Evolutionary conservation across 2,797 vertebrate genomes (phyloP).

Genomic region (Fringilla coelebs): DNA sequence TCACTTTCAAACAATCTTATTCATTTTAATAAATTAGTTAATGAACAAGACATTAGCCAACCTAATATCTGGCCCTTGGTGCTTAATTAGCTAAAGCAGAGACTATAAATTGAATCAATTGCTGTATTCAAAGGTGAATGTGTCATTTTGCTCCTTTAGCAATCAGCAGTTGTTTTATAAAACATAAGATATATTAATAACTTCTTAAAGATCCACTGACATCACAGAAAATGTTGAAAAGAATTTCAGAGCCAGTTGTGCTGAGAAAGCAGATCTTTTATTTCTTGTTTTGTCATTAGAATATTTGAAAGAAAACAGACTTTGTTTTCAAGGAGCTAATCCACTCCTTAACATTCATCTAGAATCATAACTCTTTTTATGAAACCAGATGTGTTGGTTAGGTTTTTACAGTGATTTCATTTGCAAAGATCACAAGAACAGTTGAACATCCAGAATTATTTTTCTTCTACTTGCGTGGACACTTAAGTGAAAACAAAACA

Average conservation of each 20-base stretch:
- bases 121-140: neutral
- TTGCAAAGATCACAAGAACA: neutral
- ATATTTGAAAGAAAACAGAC: neutral
- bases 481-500: neutral
- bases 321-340: neutral
- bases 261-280: neutral
- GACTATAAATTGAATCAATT: neutral
- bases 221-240: neutral
- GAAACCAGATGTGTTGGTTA: neutral
- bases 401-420: neutral
- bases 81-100: neutral
- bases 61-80: neutral
- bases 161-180: slow-evolving; percentile 1
- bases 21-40: neutral
- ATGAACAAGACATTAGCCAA: neutral
- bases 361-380: neutral
- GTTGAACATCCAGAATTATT: neutral
- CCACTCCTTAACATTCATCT: neutral
- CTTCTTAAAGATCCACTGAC: neutral
- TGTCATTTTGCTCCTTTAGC: neutral
- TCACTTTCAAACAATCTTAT: neutral
- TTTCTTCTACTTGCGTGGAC: neutral
- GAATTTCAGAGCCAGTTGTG: neutral
- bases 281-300: neutral
- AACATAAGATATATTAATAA: neutral